Evolutionary conservation across 2,797 vertebrate genomes (phyloP).

Genomic region (Acanthurus tractus): DNA sequence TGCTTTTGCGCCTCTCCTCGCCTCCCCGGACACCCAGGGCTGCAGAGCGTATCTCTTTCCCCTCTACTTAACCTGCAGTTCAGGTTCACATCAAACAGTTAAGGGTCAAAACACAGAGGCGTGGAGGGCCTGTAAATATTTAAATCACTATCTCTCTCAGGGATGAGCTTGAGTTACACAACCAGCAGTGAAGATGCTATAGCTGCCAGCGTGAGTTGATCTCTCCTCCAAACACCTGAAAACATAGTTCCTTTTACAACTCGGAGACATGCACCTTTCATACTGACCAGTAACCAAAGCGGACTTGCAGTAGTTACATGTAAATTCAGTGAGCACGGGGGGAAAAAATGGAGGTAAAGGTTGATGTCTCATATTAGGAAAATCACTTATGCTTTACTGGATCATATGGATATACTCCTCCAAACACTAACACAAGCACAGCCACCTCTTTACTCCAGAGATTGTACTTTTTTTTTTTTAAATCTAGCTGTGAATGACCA

Average conservation of each 20-base stretch:
- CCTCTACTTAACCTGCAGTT: slow-evolving; percentile 96
- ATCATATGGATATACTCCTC: slow-evolving; percentile 1
- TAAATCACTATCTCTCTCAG: slow-evolving; percentile 88
- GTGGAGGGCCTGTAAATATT: slow-evolving; percentile 90
- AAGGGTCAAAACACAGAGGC: slow-evolving; percentile 93
- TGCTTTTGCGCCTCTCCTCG: slow-evolving; percentile 88
- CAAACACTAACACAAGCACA: slow-evolving; percentile 32
- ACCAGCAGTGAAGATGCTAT: slow-evolving; percentile 79
- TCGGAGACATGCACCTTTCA: slow-evolving; percentile 44
- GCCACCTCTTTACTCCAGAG: slow-evolving; percentile 63
- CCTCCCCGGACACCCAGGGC: slow-evolving; percentile 84
- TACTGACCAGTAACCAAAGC: slow-evolving; percentile 59
- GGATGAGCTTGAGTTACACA: slow-evolving; percentile 87
- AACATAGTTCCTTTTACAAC: slow-evolving; percentile 63
- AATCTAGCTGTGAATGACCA: slow-evolving; percentile 73
- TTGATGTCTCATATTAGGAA: slow-evolving; percentile 17
- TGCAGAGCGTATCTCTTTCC: slow-evolving; percentile 93
- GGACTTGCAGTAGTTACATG: slow-evolving; percentile 38
- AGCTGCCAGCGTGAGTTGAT: slow-evolving; percentile 69
- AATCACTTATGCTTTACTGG: slow-evolving; percentile 1
- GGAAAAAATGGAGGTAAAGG: slow-evolving; percentile 18
- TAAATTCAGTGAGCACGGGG: slow-evolving; percentile 16
- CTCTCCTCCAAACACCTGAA: slow-evolving; percentile 68
- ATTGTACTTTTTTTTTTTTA: slow-evolving; percentile 70
- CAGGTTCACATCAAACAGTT: slow-evolving; percentile 94